Evolutionary conservation across 2,113 vertebrate genomes (phyloP).

Genomic region (Suricata suricatta): DNA sequence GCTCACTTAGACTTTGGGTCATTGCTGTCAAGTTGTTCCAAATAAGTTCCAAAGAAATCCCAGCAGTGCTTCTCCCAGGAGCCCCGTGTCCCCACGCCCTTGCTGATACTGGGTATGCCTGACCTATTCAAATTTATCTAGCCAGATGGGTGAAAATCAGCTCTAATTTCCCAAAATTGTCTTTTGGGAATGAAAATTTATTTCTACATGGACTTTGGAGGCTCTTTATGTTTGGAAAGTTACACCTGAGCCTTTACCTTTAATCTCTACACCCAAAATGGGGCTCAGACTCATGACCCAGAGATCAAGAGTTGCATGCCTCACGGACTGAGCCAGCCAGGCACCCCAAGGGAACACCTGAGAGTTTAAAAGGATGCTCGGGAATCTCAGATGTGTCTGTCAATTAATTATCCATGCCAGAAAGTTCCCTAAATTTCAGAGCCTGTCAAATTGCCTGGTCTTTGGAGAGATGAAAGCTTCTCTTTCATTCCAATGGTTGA

Average conservation of each 20-base stretch:
- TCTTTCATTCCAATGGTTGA: not conserved
- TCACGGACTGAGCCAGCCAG: not conserved
- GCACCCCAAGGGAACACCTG: not conserved
- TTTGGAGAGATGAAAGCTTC: not conserved
- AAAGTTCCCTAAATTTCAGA: slow-evolving; percentile 41
- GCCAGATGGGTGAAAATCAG: not conserved
- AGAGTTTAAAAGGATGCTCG: slow-evolving; percentile 14
- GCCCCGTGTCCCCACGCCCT: not conserved
- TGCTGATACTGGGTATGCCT: too few species aligned
- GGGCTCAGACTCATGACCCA: not conserved
- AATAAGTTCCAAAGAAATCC: not conserved
- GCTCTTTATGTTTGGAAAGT: not conserved
- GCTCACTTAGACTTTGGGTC: not conserved
- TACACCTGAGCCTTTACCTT: not conserved
- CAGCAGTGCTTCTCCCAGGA: not conserved
- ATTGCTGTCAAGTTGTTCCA: not conserved
- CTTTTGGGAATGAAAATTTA: not conserved
- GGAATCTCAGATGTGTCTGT: not conserved
- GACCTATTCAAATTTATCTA: not conserved
- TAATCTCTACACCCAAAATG: not conserved
- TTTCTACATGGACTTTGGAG: slow-evolving; percentile 12
- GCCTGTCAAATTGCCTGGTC: slow-evolving; percentile 38
- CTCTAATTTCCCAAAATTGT: not conserved
- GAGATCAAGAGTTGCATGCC: not conserved
- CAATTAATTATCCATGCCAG: slow-evolving; percentile 20